Base-by-base conservation (phyloP, 2,797 vertebrate species). In the Bradypodion pumilum region DNA sequence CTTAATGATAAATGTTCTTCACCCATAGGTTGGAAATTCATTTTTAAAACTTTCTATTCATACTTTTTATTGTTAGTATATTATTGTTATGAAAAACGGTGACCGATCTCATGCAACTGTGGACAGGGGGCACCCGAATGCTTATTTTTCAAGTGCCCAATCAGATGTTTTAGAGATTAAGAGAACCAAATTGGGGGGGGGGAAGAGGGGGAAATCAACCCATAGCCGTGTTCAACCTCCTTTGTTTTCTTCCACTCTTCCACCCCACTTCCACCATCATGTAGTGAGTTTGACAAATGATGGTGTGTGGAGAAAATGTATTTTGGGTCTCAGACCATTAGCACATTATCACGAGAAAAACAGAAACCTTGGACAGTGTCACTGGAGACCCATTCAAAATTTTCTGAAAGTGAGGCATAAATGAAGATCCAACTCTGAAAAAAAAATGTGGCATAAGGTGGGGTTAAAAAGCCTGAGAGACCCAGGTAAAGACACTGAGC, bases 131-230 rank as follows among this genome's bases (percentile, higher is more conserved):
- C 82, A 78, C 35, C 32, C 0, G 70, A n/a, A 4, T 85, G 80
- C 1, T 72, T 87, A 80, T 92, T 93, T 94, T 89, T 91, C 60
- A 85, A 89, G 90, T 91, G 7, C 82, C 25, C 84, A 78, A 85
- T 96, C 95, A 96, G 93, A 94, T 96, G 95, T 89, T 96, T 96
- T 95, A 94, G 70, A 94, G 94, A 96, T 97, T 95, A 97, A 84
- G 77, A 82, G 27, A 86, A 56, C 80, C 85, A 7, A 85, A 85
- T 68, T 91, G 27, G 52, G 94, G 62, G 73, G 79, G 94, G 73
- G 83, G 85, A 86, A 89, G 73, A 79, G 94, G 73, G 83, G 85
- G 86, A 89, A 90, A n/a, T n/a, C n/a, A 93, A 93, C n/a, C n/a
- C 10, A 84, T 92, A 91, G 78, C 87, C 91, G 94, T 62, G 5